A percentile compares a stretch with the other conserved stretches of the same genome.
These are phyloP conservation scores for Cyphomyrus discorhynchus DNA, from an alignment of 2,113 vertebrate species.

Conservation along the genomic window DNA sequence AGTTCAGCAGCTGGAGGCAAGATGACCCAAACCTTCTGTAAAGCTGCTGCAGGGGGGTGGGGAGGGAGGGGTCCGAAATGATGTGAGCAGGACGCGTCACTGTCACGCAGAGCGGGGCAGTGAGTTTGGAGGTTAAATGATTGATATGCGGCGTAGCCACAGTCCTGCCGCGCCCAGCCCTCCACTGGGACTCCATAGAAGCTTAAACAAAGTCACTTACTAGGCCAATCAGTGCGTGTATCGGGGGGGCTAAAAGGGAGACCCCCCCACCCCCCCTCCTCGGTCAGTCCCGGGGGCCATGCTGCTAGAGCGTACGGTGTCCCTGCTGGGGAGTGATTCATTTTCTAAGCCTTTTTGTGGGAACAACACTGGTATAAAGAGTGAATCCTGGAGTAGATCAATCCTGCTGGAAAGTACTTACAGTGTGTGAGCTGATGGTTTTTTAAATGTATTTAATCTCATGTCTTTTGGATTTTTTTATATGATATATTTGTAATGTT, in stretches of 20 bases:
- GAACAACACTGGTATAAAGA: neutral
- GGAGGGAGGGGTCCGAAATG: neutral
- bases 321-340: neutral
- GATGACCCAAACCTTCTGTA: neutral
- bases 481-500: neutral
- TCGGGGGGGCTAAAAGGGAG: neutral
- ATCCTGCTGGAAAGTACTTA: neutral
- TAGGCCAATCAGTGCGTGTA: neutral
- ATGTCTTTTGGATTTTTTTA: neutral
- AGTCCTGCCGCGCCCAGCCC: neutral
- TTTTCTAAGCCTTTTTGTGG: neutral
- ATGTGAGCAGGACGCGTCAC: neutral
- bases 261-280: neutral
- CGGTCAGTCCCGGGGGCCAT: neutral
- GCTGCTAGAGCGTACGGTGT: neutral
- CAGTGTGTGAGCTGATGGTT: neutral
- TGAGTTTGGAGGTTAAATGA: neutral
- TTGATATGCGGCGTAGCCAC: neutral
- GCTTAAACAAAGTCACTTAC: neutral
- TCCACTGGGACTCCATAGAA: slow-evolving; percentile 4
- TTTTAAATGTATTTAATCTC: neutral
- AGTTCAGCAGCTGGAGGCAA: slow-evolving; percentile 7
- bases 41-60: neutral
- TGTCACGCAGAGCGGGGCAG: neutral
- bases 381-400: neutral